phyloP scores from a whole-genome alignment of 1,140 invertebrate genomes.

The Anthonomus grandis region DNA sequence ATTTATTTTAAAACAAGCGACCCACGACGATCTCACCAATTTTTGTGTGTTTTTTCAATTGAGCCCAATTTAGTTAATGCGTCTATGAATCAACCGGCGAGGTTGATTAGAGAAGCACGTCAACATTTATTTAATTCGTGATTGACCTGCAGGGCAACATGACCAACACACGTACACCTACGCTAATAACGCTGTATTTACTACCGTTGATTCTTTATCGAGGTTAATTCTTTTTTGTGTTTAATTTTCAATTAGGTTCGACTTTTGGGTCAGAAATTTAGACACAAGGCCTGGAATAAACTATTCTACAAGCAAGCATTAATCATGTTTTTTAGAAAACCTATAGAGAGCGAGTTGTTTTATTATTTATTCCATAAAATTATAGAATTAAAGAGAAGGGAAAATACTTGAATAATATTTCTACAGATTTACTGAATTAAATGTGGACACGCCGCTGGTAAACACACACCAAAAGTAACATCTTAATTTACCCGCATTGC shows the following conservation, averaged over 20 bases:
- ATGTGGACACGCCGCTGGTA: background rate
- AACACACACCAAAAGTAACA: background rate
- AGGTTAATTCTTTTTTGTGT: too few species aligned
- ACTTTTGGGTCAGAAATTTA: too few species aligned
- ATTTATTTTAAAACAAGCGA: too few species aligned
- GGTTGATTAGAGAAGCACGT: slow-evolving; percentile 31
- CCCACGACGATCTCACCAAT: slow-evolving; percentile 18
- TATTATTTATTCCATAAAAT: background rate
- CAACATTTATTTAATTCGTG: slow-evolving; percentile 32
- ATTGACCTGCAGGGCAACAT: slow-evolving; percentile 38
- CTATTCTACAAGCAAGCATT: background rate
- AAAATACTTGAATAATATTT: too few species aligned
- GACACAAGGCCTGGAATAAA: too few species aligned
- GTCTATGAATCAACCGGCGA: slow-evolving; percentile 27
- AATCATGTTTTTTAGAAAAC: background rate
- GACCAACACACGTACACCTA: slow-evolving; percentile 32
- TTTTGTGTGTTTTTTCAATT: slow-evolving; percentile 28
- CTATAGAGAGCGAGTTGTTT: background rate
- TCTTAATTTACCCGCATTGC: slow-evolving; percentile 18
- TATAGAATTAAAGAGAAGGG: too few species aligned
- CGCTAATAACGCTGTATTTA: too few species aligned
- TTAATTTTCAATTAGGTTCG: slow-evolving; percentile 23
- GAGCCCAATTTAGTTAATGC: slow-evolving; percentile 24
- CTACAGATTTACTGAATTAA: too few species aligned
- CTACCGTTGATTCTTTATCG: too few species aligned